Percentiles rank a stretch among this genome's conserved stretches.
These are phyloP conservation scores for Lepidocyrtinus sp. DNA, from an alignment of 2,888 invertebrate species.

Conservation along the genomic window DNA sequence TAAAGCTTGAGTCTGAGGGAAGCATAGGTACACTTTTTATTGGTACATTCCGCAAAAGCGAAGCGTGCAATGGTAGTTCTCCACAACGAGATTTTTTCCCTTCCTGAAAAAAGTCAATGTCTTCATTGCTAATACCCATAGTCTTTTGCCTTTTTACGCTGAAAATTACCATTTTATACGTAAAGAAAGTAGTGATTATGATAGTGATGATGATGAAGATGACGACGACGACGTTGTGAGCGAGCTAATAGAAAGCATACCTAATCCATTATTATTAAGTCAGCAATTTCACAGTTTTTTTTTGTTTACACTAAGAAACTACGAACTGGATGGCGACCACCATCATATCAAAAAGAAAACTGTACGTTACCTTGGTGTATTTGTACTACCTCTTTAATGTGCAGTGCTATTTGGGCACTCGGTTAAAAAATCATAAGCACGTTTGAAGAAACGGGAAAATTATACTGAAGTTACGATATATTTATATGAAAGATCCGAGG, in stretches of 20 bases:
- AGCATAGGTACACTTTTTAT: too few relatives aligned
- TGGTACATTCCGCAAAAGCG: too few relatives aligned
- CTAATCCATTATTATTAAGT: background rate
- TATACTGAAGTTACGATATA: slow-evolving; percentile 54
- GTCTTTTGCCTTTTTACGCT: background rate
- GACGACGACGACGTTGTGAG: background rate
- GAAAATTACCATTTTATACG: background rate
- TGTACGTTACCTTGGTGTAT: background rate
- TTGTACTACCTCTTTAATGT: background rate
- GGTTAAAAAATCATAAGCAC: slow-evolving; percentile 44
- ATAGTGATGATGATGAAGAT: background rate
- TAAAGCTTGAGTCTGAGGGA: too few relatives aligned
- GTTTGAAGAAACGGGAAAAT: slow-evolving; percentile 52
- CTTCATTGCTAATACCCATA: background rate
- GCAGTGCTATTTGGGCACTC: background rate
- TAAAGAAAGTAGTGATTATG: background rate
- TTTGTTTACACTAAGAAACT: background rate
- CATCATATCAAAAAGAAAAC: background rate
- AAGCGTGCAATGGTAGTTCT: too few relatives aligned
- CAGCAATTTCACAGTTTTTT: background rate
- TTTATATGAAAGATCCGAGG: background rate
- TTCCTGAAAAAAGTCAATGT: background rate
- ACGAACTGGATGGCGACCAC: background rate
- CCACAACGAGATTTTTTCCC: background rate
- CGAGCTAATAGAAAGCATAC: background rate